These are phyloP conservation scores for Palaemon carinicauda DNA, from an alignment of 1,140 invertebrate species.

Conservation along the genomic window DNA sequence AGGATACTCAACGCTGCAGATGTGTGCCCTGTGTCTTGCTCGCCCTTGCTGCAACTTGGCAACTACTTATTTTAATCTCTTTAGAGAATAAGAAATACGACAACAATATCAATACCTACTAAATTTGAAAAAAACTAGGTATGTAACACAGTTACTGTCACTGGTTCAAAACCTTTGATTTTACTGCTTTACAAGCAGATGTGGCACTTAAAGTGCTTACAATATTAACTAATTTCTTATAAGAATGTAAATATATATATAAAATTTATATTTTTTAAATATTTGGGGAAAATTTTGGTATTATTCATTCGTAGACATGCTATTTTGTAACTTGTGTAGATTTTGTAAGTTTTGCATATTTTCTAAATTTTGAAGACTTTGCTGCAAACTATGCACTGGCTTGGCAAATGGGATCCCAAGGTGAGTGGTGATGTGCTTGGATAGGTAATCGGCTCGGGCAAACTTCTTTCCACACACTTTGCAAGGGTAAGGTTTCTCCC, in stretches of 20 bases:
- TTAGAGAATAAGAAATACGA: conserved; percentile 55
- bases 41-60: conserved; percentile 20
- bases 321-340: conserved; percentile 59
- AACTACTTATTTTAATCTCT: conserved; percentile 53
- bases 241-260: conserved; percentile 58
- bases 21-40: conserved; percentile 24
- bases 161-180: conserved; percentile 57
- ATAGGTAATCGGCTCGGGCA: conserved; percentile 87
- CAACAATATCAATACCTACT: conserved; percentile 53
- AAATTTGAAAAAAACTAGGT: conserved; percentile 53
- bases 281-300: conserved; percentile 55
- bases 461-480: conserved; percentile 91
- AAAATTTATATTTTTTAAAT: conserved; percentile 55
- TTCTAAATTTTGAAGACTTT: conserved; percentile 60
- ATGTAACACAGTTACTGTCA: conserved; percentile 56
- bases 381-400: conserved; percentile 59
- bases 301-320: conserved; percentile 51
- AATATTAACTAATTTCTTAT: conserved; percentile 56
- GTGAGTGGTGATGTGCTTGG: conserved; percentile 88
- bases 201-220: conserved; percentile 54
- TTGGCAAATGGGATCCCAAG: conserved; percentile 59
- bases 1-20: conserved; percentile 54
- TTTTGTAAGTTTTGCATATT: conserved; percentile 60
- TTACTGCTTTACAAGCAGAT: conserved; percentile 53
- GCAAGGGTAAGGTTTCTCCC: conserved; percentile 86